Base-by-base conservation (phyloP, 2,113 vertebrate species). In the Glareola pratincola region DNA sequence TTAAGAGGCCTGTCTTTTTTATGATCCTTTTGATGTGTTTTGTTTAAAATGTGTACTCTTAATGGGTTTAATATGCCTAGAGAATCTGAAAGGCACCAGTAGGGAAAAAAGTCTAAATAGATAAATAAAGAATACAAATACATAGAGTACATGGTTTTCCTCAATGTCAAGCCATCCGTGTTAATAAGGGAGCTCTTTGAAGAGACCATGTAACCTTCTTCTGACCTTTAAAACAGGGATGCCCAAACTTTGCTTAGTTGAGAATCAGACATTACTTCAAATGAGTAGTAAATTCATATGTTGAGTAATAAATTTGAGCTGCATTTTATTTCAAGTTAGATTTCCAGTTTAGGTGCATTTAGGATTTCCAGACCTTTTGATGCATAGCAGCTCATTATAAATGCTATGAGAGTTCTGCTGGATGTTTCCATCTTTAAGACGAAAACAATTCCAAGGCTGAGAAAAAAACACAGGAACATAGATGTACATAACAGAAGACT, bases 51-150 rank as follows among this genome's bases (percentile, higher is more conserved):
- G 71, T 84, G 18, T 84, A 36, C 72, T 96, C 82, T 88, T 92
- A 88, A 95, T 88, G 21, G 18, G 8, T 94, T 94, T 95, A 92
- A 84, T 74, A 84, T 71, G 56, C 76, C 0, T 4, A 77, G 43
- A 88, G 54, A 84, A 88, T 87, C 47, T 84, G 66, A 94, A 94
- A 92, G 56, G 43, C 69, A 95, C 56, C 59, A 81, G 41, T 23
- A 86, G 24, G 68, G 57, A 47, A 89, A 96, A 94, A 95, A 57
- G 14, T 13, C 5, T 95, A 94, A 96, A 90, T 29, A 96, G 79
- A 92, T 81, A 96, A 95, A 96, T 94, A 97, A 88, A 93, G 85
- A 92, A 47, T 36, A 88, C 36, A 92, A 86, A 94, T 80, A 69
- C 37, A 37, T 7, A 8, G n/a, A 78, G 47, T 78, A 72, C 64